These are phyloP conservation scores for Reticulitermes speratus DNA, from an alignment of 1,140 invertebrate genomes.

Conservation along the genomic window DNA sequence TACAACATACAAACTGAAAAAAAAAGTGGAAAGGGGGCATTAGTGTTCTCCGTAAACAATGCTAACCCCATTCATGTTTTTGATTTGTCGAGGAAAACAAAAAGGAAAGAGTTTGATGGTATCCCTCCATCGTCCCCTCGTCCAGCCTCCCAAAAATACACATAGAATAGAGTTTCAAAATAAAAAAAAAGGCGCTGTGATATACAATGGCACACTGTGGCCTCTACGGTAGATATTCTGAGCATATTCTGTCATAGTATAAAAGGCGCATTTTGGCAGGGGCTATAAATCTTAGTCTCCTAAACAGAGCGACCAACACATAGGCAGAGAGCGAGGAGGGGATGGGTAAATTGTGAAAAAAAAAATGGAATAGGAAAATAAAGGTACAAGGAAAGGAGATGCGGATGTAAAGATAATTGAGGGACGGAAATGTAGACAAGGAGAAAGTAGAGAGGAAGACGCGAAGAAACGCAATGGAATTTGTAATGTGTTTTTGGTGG, in stretches of 20 bases:
- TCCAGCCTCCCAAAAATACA: background rate
- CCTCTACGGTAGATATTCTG: conserved; percentile 19
- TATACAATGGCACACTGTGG: conserved; percentile 15
- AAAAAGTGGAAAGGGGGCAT: conserved; percentile 4
- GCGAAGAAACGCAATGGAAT: background rate
- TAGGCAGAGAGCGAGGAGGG: background rate
- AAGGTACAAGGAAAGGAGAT: conserved; percentile 3
- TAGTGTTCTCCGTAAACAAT: conserved; percentile 16
- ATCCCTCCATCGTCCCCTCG: background rate
- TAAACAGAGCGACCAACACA: conserved; percentile 3
- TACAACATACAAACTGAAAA: background rate
- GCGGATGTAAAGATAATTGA: background rate
- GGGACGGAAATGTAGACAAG: background rate
- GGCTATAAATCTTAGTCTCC: conserved; percentile 23
- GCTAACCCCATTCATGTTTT: conserved; percentile 18
- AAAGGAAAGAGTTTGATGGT: conserved; percentile 5
- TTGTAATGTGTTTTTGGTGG: background rate
- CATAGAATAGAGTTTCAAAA: conserved; percentile 13
- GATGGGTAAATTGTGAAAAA: background rate
- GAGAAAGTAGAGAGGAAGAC: background rate
- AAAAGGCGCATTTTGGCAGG: conserved; percentile 26
- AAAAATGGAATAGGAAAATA: conserved; percentile 11
- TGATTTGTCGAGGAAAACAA: conserved; percentile 14
- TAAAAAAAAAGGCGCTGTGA: background rate
- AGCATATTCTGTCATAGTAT: conserved; percentile 27